These are phyloP conservation scores for Etheostoma cragini DNA, from an alignment of 2,113 vertebrate species.

Conservation along the genomic window DNA sequence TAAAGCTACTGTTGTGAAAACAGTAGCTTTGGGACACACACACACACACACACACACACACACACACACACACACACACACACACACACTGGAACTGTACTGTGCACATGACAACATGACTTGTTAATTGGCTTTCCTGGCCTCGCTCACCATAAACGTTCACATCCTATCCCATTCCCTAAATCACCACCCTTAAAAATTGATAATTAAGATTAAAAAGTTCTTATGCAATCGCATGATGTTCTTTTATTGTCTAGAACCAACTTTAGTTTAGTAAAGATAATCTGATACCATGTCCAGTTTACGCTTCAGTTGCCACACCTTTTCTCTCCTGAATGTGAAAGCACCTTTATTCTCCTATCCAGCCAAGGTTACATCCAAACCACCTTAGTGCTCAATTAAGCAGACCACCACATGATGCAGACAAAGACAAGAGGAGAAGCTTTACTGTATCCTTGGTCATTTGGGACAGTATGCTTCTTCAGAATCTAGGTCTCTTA, in stretches of 20 bases:
- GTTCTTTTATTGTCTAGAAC: not conserved
- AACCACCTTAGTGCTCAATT: conserved; percentile 27
- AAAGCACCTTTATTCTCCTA: not conserved
- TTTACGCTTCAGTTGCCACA: conserved; percentile 22
- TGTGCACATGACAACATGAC: not conserved
- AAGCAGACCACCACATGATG: conserved; percentile 41
- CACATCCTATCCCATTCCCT: not conserved
- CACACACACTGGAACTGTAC: not conserved
- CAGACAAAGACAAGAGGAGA: conserved; percentile 25
- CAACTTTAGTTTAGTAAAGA: not conserved
- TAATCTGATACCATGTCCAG: not conserved
- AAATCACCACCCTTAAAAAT: not conserved
- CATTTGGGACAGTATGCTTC: conserved; percentile 47
- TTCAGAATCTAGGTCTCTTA: conserved; percentile 47
- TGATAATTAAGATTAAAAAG: not conserved
- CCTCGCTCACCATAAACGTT: not conserved
- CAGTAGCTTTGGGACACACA: no score
- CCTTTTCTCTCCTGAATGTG: no score
- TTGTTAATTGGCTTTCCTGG: not conserved
- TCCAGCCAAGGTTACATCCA: conserved; percentile 8
- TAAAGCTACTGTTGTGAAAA: conserved; percentile 10
- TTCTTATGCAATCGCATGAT: not conserved
- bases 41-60: no score
- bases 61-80: no score
- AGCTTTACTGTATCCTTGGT: conserved; percentile 22